Conservation (phyloP, 2,888 invertebrate species). For the Acleris cristana region DNA sequence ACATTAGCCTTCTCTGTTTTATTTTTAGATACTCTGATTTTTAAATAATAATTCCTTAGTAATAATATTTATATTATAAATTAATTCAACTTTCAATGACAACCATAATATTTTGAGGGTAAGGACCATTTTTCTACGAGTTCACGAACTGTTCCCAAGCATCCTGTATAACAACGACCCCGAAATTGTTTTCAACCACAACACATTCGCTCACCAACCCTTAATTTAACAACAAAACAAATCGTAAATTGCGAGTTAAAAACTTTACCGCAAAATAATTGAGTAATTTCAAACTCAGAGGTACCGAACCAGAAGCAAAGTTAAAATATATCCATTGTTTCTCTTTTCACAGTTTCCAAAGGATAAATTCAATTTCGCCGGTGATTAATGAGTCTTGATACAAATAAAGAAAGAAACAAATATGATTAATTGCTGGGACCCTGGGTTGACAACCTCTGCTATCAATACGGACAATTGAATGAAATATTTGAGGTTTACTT, state of each 20-base stretch:
- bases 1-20: too few species aligned
- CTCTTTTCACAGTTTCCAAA: conserved; percentile 18
- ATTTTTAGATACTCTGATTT: too few species aligned
- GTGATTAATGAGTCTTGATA: conserved; percentile 32
- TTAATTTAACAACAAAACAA: background rate
- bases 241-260: conserved; percentile 3
- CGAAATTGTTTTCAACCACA: too few species aligned
- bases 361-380: conserved; percentile 34
- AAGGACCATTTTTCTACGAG: too few species aligned
- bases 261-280: conserved; percentile 27
- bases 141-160: too few species aligned
- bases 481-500: conserved; percentile 10
- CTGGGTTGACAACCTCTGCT: conserved; percentile 16
- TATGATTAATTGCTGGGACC: conserved; percentile 29
- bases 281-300: conserved; percentile 12
- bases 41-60: too few species aligned
- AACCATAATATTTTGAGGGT: too few species aligned
- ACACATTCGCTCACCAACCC: too few species aligned
- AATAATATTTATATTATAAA: too few species aligned
- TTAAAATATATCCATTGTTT: conserved; percentile 32
- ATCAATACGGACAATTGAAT: conserved; percentile 21
- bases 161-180: too few species aligned
- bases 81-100: too few species aligned
- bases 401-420: conserved; percentile 31
- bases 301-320: conserved; percentile 3